These are phyloP conservation scores for Sesia bembeciformis DNA, from an alignment of 2,888 invertebrate genomes.

Conservation along the genomic window DNA sequence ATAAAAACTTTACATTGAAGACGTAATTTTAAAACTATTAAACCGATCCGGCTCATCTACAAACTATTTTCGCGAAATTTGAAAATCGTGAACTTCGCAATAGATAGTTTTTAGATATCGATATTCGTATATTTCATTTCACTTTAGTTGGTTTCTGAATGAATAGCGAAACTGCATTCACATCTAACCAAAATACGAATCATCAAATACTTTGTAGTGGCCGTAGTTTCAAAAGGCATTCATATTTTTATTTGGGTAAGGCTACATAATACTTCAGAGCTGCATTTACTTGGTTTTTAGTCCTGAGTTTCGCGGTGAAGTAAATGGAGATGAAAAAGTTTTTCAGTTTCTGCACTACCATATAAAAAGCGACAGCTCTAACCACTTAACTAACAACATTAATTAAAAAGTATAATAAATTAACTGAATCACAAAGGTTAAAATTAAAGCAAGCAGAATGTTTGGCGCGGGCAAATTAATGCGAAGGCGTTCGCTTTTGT, in stretches of 20 bases:
- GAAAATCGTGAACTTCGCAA: too few relatives aligned
- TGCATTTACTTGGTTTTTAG: neutral
- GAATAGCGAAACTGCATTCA: neutral
- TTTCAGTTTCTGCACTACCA: neutral
- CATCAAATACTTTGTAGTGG: neutral
- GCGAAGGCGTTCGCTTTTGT: too few relatives aligned
- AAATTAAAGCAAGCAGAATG: too few relatives aligned
- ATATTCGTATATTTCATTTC: neutral
- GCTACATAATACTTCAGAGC: neutral
- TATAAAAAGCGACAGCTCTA: neutral
- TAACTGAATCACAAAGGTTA: neutral
- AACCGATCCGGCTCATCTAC: too few relatives aligned
- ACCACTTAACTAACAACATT: neutral
- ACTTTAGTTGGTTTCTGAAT: slow-evolving; percentile 1
- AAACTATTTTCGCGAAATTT: too few relatives aligned
- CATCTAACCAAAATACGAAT: neutral
- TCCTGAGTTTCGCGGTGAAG: neutral
- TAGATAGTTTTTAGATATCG: too few relatives aligned
- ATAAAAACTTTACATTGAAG: too few relatives aligned
- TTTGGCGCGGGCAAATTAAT: too few relatives aligned
- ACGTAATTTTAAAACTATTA: too few relatives aligned
- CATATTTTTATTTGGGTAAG: neutral
- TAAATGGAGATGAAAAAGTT: neutral
- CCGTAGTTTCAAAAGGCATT: neutral
- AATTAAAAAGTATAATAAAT: neutral